Conservation (phyloP, 2,797 vertebrate genomes). For the Emys orbicularis region DNA sequence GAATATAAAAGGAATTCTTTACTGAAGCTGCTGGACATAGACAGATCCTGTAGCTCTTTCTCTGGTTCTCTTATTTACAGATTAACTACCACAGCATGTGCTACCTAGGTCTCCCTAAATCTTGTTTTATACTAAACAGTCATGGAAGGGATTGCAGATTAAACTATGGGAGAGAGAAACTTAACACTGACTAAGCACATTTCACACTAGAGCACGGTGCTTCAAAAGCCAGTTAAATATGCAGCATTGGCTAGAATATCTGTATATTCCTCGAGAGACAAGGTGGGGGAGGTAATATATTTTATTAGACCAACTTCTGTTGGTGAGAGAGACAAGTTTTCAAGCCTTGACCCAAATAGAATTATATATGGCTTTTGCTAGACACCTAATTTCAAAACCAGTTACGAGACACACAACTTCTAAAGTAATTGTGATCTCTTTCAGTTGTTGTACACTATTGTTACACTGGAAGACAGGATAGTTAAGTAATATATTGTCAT, state of each 20-base stretch:
- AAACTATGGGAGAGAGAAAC: background rate
- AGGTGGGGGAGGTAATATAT: background rate
- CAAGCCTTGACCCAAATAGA: background rate
- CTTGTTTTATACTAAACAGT: background rate
- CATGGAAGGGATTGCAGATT: background rate
- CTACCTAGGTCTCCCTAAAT: background rate
- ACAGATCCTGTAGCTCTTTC: background rate
- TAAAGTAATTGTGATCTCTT: background rate
- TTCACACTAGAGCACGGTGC: background rate
- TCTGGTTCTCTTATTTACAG: background rate
- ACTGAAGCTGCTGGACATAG: background rate
- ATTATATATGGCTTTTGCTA: background rate
- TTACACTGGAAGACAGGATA: background rate
- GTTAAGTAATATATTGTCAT: background rate
- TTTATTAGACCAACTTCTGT: too few relatives aligned
- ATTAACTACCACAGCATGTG: background rate
- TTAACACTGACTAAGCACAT: background rate
- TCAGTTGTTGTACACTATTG: conserved; percentile 14
- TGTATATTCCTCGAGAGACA: background rate
- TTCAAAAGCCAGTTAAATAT: background rate
- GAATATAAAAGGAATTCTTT: background rate
- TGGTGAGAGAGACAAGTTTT: too few relatives aligned
- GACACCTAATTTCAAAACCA: background rate
- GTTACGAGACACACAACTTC: background rate
- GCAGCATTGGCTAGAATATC: background rate